Base-by-base conservation (phyloP, 2,888 invertebrate species). In the Girardia tigrina region DNA sequence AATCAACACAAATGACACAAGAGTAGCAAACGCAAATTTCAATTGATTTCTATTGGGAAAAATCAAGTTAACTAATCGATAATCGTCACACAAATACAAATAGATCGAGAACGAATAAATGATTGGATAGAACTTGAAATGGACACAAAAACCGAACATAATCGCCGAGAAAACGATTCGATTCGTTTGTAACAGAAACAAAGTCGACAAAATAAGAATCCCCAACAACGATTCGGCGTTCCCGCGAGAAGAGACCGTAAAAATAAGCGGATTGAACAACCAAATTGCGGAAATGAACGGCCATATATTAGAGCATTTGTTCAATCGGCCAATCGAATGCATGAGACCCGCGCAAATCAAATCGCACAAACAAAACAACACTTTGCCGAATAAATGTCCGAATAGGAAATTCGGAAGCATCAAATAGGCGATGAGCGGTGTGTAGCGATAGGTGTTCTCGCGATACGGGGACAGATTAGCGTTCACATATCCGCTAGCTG, bases 181-280 rank as follows among this genome's bases (percentile, higher is more conserved):
- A 29, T 26, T 20, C 26, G 16, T 74, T 8, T 78, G 73, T 0
- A 82, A 74, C 20, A 79, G 78, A 71, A 81, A 81, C 12, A 97
- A 81, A 0, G 90, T 89, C 0, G 88, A 80, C 26, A 95, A 87
- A 0, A 97, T 91, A 29, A 94, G 86, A 78, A 90, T 88, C 71
- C 91, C 90, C 20, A 95, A 90, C 0, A 98, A 84, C 0, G 93
- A 90, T 83, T 99, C 98, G 0, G 93, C 92, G 85, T 92, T 98
- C 0, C 98, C 98, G 80, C 98, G 87, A 0, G 93, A 91, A 0
- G 94, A 91, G 79, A 98, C 92, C 0, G 90, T 88, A 69, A 93
- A 88, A 14, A 92, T 89, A 77, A 98, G 82, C 0, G 97, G 98
- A 86, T 98, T 98, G 81, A 93, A 94, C 0, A 98, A 86, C 97